Base-by-base conservation (phyloP, 2,797 vertebrate genomes). In the Macrochelys suwanniensis region DNA sequence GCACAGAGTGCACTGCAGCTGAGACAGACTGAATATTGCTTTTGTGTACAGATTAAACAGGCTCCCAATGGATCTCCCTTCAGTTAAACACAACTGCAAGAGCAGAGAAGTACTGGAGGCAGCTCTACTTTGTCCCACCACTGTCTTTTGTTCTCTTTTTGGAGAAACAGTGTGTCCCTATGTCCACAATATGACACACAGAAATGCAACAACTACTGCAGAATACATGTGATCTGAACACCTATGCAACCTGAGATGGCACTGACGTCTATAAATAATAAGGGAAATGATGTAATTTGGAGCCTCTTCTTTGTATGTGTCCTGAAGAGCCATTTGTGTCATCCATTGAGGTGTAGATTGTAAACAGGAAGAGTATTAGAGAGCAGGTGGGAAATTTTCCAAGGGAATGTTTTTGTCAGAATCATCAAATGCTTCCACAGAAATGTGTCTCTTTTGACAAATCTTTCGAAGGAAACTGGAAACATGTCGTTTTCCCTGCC, bases 41-140 rank as follows among this genome's bases (percentile, higher is more conserved):
- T 45, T 74, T 78, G 59, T 57, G 80, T 65, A 71, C 31, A 1
- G 45, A 4, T 33, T 90, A 85, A 95, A 89, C 68, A 82, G 84
- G n/a, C 80, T n/a, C 91, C 89, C 88, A 57, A 84, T 33, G 87
- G 80, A 80, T n/a, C 81, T 89, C 74, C 31, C 68, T 80, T 51
- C 61, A 50, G 26, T 85, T 53, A 84, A 77, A 42, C 3, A 49
- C 84, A 37, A 57, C 11, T 65, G 42, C 26, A 31, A 47, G 79
- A 83, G 51, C 87, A 92, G 68, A 68, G 56, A 56, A 50, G 53
- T 11, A 54, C 51, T 2, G 53, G 56, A 81, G 81, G 51, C 82
- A 4, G 25, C 54, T 77, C 68, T 82, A n/a, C 21, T 59, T 71
- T 1, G 59, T 82, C 91, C 25, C 61, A 23, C 28, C 25, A 1